Conservation (phyloP, 1,140 invertebrate species). For the Thalassaphorura encarpata region DNA sequence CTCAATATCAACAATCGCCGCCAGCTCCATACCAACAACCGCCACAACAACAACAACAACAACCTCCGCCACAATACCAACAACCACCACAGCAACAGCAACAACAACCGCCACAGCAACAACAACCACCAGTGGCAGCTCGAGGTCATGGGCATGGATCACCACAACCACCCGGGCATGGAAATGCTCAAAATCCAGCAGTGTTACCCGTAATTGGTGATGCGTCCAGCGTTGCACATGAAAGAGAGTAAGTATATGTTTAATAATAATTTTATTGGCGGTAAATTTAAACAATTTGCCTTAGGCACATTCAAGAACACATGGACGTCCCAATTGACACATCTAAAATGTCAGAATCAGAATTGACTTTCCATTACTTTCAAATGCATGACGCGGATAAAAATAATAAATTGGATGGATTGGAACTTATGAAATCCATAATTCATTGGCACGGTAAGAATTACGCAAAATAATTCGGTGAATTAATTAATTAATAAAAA, state of each 20-base stretch:
- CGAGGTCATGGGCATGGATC: neutral
- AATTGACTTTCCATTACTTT: conserved; percentile 45
- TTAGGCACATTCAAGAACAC: conserved; percentile 39
- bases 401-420: conserved; percentile 44
- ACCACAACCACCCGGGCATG: neutral
- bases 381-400: conserved; percentile 46
- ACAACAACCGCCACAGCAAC: neutral
- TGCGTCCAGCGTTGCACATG: neutral
- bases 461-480: no score
- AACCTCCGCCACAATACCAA: neutral
- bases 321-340: conserved; percentile 40
- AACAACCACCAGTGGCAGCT: neutral
- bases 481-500: no score
- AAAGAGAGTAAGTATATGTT: conserved; percentile 2
- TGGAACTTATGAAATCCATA: conserved; percentile 38
- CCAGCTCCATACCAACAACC: neutral
- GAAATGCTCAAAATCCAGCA: neutral
- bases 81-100: neutral
- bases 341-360: conserved; percentile 41
- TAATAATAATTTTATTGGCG: neutral
- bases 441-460: conserved; percentile 17
- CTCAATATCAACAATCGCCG: neutral
- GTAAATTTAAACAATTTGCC: neutral
- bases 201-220: neutral
- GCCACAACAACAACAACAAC: neutral